These are phyloP conservation scores for Panagrolaimus sp. DNA, from an alignment of 1,140 invertebrate species.

Conservation along the genomic window DNA sequence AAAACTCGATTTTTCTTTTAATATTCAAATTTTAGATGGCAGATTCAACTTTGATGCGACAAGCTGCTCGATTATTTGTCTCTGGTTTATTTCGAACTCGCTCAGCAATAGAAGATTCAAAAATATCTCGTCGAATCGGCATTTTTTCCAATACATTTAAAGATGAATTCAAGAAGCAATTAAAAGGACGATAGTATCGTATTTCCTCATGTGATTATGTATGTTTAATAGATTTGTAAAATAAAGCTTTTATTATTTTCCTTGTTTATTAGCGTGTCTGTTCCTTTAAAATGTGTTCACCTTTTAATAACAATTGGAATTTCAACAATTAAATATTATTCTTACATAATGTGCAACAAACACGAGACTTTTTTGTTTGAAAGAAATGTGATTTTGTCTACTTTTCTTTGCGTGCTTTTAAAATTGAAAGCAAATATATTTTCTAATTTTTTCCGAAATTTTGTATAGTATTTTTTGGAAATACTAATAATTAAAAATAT, in stretches of 20 bases:
- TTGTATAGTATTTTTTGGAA: no score
- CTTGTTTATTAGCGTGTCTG: conserved; percentile 14
- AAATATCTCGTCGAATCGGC: neutral
- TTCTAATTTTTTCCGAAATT: no score
- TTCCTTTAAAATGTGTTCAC: neutral
- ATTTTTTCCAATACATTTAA: conserved; percentile 21
- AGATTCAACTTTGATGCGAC: conserved; percentile 20
- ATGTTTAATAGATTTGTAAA: no score
- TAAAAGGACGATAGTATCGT: conserved; percentile 4
- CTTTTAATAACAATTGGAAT: no score
- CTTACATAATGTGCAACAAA: no score
- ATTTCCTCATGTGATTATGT: no score
- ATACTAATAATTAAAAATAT: no score
- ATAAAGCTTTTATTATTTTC: neutral
- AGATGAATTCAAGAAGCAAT: conserved; percentile 28
- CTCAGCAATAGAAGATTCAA: conserved; percentile 1
- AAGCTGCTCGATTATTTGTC: conserved; percentile 23
- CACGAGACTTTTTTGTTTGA: no score
- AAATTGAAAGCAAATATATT: no score
- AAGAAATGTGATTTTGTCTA: no score
- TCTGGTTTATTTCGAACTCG: conserved; percentile 10
- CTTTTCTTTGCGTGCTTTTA: no score
- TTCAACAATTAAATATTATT: no score
- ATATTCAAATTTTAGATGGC: conserved; percentile 24
- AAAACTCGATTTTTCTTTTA: neutral